Conservation (phyloP, 2,113 vertebrate species). For the Brachyistius frenatus region DNA sequence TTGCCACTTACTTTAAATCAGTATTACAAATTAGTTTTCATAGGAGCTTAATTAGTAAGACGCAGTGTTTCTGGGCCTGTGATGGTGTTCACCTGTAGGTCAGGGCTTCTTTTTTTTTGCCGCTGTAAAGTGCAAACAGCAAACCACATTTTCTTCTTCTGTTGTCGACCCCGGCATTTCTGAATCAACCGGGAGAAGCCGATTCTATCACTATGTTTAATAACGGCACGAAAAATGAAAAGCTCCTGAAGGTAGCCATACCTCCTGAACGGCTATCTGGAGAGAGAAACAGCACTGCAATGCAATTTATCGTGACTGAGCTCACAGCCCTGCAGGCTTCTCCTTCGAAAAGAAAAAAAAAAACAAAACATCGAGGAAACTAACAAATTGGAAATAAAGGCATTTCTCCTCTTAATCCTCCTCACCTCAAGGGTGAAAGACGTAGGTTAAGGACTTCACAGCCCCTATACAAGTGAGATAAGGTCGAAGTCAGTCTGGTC, state of each 20-base stretch:
- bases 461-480: slow-evolving; percentile 53
- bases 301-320: slow-evolving; percentile 82
- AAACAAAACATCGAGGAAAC: slow-evolving; percentile 62
- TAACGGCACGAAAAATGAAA: slow-evolving; percentile 82
- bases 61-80: background rate
- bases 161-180: slow-evolving; percentile 63
- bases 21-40: background rate
- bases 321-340: slow-evolving; percentile 72
- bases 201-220: slow-evolving; percentile 77
- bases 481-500: slow-evolving; percentile 81
- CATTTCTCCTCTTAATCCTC: slow-evolving; percentile 70
- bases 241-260: slow-evolving; percentile 79
- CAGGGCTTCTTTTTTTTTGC: slow-evolving; percentile 16
- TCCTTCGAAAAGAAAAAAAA: slow-evolving; percentile 58
- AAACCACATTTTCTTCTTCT: slow-evolving; percentile 53
- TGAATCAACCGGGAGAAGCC: slow-evolving; percentile 66
- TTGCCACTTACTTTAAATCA: background rate
- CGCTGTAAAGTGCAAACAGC: slow-evolving; percentile 41
- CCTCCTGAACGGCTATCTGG: slow-evolving; percentile 78
- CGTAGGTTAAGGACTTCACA: slow-evolving; percentile 80
- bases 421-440: slow-evolving; percentile 74
- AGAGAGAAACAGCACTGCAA: slow-evolving; percentile 77
- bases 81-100: background rate
- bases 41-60: background rate
- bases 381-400: slow-evolving; percentile 83